Conservation (phyloP, 2,797 vertebrate species). For the Arrhamphus sclerolepis region DNA sequence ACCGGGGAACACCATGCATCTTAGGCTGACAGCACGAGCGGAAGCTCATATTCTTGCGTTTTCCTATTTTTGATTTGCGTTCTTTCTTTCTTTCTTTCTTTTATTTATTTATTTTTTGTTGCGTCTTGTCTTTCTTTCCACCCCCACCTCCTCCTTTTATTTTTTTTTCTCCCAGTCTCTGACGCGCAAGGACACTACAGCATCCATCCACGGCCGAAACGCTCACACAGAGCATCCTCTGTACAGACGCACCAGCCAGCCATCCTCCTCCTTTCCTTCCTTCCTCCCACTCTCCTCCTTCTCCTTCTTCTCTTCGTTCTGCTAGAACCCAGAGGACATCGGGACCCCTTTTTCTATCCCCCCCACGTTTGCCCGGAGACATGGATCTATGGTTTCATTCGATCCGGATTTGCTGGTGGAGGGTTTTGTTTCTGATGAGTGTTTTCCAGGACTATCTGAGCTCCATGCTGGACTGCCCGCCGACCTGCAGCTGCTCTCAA, state of each 20-base stretch:
- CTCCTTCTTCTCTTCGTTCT: slow-evolving; percentile 52
- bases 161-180: slow-evolving; percentile 45
- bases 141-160: slow-evolving; percentile 23
- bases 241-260: slow-evolving; percentile 70
- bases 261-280: slow-evolving; percentile 46
- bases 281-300: slow-evolving; percentile 51
- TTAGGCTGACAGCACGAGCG: slow-evolving; percentile 73
- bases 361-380: slow-evolving; percentile 83
- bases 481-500: slow-evolving; percentile 95
- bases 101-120: slow-evolving; percentile 33
- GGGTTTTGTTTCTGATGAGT: slow-evolving; percentile 94
- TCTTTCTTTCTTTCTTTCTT: slow-evolving; percentile 20
- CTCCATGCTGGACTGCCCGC: slow-evolving; percentile 96
- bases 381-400: slow-evolving; percentile 97
- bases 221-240: slow-evolving; percentile 77
- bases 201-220: slow-evolving; percentile 68
- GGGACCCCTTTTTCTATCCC: slow-evolving; percentile 56
- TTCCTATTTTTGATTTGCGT: slow-evolving; percentile 53
- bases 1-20: slow-evolving; percentile 81
- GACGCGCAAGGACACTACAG: slow-evolving; percentile 78
- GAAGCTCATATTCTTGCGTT: slow-evolving; percentile 61
- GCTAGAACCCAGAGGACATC: slow-evolving; percentile 74
- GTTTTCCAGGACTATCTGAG: slow-evolving; percentile 93
- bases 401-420: slow-evolving; percentile 93
- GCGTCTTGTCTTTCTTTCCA: slow-evolving; percentile 24